A percentile compares a stretch with the other conserved stretches of the same genome.
Evolutionary conservation across 1,140 invertebrate genomes (phyloP).

Genomic region (honey bee (Apis mellifera)): Amel_HAv3.1 CM009941.2:15812001-15812500

Average conservation of each 20-base stretch:
- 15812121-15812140: slow-evolving; percentile 48
- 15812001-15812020: slow-evolving; percentile 26
- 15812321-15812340: slow-evolving; percentile 32
- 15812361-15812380: slow-evolving; percentile 44
- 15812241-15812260: slow-evolving; percentile 54
- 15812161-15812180: slow-evolving; percentile 45
- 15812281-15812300: slow-evolving; percentile 8
- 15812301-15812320: slow-evolving; percentile 36
- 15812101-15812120: slow-evolving; percentile 22
- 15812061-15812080: slow-evolving; percentile 23
- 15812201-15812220: slow-evolving; percentile 18
- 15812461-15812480: slow-evolving; percentile 19
- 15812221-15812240: neutral
- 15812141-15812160: slow-evolving; percentile 33
- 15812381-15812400: slow-evolving; percentile 35
- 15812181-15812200: slow-evolving; percentile 22
- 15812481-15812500: slow-evolving; percentile 22
- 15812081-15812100: slow-evolving; percentile 35
- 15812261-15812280: slow-evolving; percentile 63
- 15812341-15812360: slow-evolving; percentile 43
- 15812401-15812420: slow-evolving; percentile 30
- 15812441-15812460: slow-evolving; percentile 40
- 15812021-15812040: slow-evolving; percentile 39
- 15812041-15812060: slow-evolving; percentile 10
- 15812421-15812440: slow-evolving; percentile 16